A percentile compares a stretch with the other conserved stretches of the same genome.
Conservation (phyloP, 2,113 vertebrate genomes). For the Capreolus pygargus region DNA sequence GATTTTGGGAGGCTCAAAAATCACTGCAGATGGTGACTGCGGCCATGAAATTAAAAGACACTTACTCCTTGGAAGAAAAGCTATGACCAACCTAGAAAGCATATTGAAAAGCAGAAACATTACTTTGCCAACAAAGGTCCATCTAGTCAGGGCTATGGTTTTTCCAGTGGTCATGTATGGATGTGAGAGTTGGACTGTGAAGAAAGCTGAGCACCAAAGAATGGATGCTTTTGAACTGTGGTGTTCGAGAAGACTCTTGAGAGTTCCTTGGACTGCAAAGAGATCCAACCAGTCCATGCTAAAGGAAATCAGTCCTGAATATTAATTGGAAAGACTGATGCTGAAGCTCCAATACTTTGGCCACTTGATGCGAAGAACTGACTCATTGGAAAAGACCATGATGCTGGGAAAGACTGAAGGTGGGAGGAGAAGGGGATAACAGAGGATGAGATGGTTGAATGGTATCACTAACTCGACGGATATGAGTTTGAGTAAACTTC, state of each 20-base stretch:
- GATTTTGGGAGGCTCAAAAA: not conserved
- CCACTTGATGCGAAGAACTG: not conserved
- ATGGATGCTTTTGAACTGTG: not conserved
- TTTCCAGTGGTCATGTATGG: not conserved
- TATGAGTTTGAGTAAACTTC: not conserved
- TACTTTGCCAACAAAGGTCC: not conserved
- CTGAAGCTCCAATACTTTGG: not conserved
- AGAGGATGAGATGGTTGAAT: not conserved
- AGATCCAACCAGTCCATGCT: not conserved
- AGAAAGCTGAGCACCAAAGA: not conserved
- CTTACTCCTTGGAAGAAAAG: not conserved
- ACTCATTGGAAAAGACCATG: fast-evolving
- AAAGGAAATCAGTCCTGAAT: not conserved
- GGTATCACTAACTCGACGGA: not conserved
- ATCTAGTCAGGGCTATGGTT: not conserved
- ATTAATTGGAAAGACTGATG: not conserved
- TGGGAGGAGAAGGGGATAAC: not conserved
- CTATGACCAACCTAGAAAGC: not conserved
- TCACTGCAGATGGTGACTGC: not conserved
- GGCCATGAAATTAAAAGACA: not conserved
- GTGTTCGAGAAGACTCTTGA: not conserved
- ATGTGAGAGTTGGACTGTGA: not conserved
- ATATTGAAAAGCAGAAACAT: not conserved
- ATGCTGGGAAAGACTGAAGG: not conserved
- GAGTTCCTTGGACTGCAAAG: not conserved